Conservation (phyloP, 1,140 invertebrate genomes). For the Camponotus floridanus region DNA sequence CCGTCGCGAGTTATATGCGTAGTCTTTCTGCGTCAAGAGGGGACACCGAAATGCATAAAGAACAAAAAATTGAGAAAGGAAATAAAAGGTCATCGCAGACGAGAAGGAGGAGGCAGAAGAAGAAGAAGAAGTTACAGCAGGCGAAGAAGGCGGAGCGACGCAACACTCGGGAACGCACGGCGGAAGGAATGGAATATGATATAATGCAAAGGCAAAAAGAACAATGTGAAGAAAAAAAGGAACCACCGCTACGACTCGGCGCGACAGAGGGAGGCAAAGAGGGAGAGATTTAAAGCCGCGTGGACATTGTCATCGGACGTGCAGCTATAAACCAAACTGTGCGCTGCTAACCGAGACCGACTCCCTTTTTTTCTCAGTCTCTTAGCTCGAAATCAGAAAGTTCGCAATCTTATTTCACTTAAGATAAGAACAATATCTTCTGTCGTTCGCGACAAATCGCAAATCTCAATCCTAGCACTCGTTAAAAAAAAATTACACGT, state of each 20-base stretch:
- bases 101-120: conserved; percentile 8
- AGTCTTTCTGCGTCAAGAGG: conserved; percentile 41
- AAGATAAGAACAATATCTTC: no score
- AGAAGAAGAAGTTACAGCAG: conserved; percentile 59
- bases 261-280: conserved; percentile 34
- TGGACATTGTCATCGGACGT: conserved; percentile 80
- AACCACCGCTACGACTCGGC: conserved; percentile 31
- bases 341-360: conserved; percentile 74
- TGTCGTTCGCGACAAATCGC: no score
- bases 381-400: background rate
- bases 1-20: conserved; percentile 76
- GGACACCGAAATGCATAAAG: conserved; percentile 40
- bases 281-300: conserved; percentile 78
- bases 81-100: conserved; percentile 20
- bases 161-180: conserved; percentile 68
- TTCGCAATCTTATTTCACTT: no score
- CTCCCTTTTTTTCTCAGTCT: conserved; percentile 39
- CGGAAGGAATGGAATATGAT: conserved; percentile 81
- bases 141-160: conserved; percentile 53
- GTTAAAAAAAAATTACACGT: no score
- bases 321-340: conserved; percentile 78
- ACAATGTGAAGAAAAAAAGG: conserved; percentile 43
- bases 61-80: conserved; percentile 42
- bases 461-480: no score
- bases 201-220: conserved; percentile 76